Evolutionary conservation across 2,888 invertebrate genomes (phyloP), one percentile per base, ranked within the genome.

Genomic region (Oligia fasciuncula): DNA sequence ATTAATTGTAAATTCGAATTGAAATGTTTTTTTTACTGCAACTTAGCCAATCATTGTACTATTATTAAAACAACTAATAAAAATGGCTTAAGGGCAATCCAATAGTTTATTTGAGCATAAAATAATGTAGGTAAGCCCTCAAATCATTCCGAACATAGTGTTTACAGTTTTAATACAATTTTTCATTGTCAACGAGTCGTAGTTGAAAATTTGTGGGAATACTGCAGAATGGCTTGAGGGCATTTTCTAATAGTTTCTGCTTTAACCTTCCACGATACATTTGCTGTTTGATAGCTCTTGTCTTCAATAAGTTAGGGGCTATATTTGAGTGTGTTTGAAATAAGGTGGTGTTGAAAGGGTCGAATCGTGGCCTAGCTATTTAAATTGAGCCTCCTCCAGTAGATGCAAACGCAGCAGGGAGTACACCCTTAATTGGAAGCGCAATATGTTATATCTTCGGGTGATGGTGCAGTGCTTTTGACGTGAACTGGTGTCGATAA

Each of bases 341-440:
- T 70, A 76, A 70, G 73, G 67, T 86, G 87, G 88, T 85, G 83
- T 91, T 85, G 87, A 79, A 87, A 89, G 92, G 94, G 94, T 95
- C 94, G 93, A 91, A 91, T 96, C 96, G 96, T 96, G 96, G 92
- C 85, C 90, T 90, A 91, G 92, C 95, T 94, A 96, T 96, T 96
- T 94, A 94, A 94, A 93, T 91, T 91, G 92, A 93, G 94, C 92
- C 93, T 93, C 93, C 91, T 92, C 93, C 95, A 92, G 95, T 95
- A 94, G 95, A 95, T 89, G 88, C 87, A 86, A 91, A 90, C 94
- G 17, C 96, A 96, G 96, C 96, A 93, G 96, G 96, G 95, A 92
- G 96, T 91, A 89, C 88, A 87, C 91, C 96, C 96, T 95, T 96
- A 96, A 97, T 97, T 97, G 96, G 96, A 92, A 94, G 94, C 91